Base-by-base conservation (phyloP, 2,113 vertebrate species). In the Gobio gobio region DNA sequence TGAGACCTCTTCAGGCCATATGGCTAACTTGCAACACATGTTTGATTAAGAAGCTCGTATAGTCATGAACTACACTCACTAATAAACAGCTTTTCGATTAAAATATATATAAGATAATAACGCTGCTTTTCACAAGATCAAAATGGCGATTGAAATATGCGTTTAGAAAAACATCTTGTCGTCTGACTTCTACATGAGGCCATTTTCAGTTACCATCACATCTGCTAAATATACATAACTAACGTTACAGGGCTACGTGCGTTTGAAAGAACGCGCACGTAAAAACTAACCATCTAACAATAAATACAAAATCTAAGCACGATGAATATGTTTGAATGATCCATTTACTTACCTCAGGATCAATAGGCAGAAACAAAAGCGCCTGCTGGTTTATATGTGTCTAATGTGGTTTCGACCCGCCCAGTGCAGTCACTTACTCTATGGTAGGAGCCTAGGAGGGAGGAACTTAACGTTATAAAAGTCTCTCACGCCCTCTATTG, bases 311-410 rank as follows among this genome's bases (percentile, higher is more conserved):
- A 14, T 0, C 2, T 20, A 20, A 56, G 51, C 12, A 61, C 14
- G 1, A 24, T 8, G 5, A 43, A 22, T 70, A 4, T 70, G 12
- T 6, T 70, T n/a, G 1, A 43, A 1, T n/a, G 1, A n/a, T 3
- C 1, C n/a, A 10, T 18, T 45, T 36, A 73, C 87, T 83, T 20
- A 88, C 87, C 80, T 14, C 45, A 58, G 61, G 40, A 61, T 45
- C 22, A 56, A 78, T 14, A 68, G 40, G 45, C n/a, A 51, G 36
- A 63, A 56, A 4, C 18, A 4, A 64, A 56, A n/a, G 49, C 49
- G 59, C 20, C n/a, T n/a, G 7, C 78, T 22, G 54, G 58, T 76
- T 83, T 64, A 33, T 64, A 82, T 49, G 47, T 24, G 29, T 70
- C 10, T 43, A 26, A 10, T n/a, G 12, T 51, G 12, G 49, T 40